These are phyloP conservation scores for Drepanosiphum platanoidis DNA, from an alignment of 2,888 invertebrate species.

Conservation along the genomic window DNA sequence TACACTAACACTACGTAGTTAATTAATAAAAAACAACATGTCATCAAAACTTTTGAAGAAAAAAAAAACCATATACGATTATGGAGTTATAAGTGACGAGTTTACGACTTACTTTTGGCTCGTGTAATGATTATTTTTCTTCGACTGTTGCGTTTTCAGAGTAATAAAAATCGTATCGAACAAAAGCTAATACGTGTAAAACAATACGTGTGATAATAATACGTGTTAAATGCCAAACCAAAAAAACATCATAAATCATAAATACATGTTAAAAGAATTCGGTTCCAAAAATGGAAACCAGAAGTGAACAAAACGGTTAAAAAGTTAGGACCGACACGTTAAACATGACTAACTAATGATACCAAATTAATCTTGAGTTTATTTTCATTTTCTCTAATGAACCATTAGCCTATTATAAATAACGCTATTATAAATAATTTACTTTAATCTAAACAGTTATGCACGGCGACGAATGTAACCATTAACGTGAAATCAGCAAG, in stretches of 20 bases:
- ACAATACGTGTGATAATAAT: neutral
- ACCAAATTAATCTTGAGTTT: neutral
- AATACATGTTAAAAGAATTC: neutral
- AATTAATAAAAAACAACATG: too few relatives aligned
- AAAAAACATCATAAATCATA: too few relatives aligned
- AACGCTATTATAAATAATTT: conserved; percentile 7
- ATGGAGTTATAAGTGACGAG: neutral
- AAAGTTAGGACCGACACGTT: neutral
- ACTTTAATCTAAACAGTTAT: neutral
- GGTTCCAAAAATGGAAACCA: neutral
- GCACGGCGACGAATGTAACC: neutral
- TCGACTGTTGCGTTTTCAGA: neutral
- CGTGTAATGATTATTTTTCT: neutral
- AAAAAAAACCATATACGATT: neutral
- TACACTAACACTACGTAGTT: too few relatives aligned
- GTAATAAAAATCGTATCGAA: neutral
- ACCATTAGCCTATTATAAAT: neutral
- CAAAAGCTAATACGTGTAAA: neutral
- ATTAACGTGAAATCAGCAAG: conserved; percentile 17
- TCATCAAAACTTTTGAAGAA: neutral
- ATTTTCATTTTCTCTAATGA: neutral
- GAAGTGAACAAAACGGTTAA: neutral
- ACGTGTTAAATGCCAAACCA: too few relatives aligned
- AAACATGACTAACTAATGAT: neutral
- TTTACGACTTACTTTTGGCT: neutral